Conservation (phyloP, 1,140 invertebrate genomes). For the Pollicipes pollicipes region DNA sequence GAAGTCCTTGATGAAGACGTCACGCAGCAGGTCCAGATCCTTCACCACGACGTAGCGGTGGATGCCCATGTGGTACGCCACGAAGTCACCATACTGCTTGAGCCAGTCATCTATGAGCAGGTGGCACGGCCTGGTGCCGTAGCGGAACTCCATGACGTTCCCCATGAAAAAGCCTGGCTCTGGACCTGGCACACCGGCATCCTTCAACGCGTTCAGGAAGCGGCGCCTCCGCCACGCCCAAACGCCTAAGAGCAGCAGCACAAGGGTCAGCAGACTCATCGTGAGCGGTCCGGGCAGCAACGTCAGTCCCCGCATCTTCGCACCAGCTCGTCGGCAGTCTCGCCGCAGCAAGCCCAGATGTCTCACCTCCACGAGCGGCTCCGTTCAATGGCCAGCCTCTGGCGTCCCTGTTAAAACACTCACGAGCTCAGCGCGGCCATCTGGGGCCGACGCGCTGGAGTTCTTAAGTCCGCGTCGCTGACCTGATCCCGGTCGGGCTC, state of each 20-base stretch:
- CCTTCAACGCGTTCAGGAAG: background rate
- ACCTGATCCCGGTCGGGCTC: too few species aligned
- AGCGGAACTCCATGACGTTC: background rate
- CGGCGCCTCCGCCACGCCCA: background rate
- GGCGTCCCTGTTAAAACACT: too few species aligned
- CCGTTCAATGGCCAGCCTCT: too few species aligned
- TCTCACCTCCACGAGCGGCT: too few species aligned
- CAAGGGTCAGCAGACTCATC: too few species aligned
- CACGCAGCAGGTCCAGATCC: slow-evolving; percentile 25
- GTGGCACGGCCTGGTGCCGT: background rate
- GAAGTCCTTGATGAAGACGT: slow-evolving; percentile 25
- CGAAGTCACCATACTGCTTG: slow-evolving; percentile 24
- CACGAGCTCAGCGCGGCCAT: too few species aligned
- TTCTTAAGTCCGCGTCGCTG: too few species aligned
- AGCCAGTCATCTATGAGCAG: slow-evolving; percentile 23
- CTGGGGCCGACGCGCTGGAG: too few species aligned
- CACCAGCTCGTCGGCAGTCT: too few species aligned
- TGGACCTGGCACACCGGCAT: background rate
- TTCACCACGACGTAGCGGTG: slow-evolving; percentile 23
- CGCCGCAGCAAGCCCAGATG: too few species aligned
- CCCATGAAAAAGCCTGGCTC: background rate
- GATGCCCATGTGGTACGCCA: slow-evolving; percentile 26
- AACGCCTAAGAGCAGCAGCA: background rate
- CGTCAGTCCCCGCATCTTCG: too few species aligned
- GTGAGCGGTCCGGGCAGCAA: too few species aligned